phyloP scores from a whole-genome alignment of 2,888 invertebrate genomes.

The Drosophila rubida region DNA sequence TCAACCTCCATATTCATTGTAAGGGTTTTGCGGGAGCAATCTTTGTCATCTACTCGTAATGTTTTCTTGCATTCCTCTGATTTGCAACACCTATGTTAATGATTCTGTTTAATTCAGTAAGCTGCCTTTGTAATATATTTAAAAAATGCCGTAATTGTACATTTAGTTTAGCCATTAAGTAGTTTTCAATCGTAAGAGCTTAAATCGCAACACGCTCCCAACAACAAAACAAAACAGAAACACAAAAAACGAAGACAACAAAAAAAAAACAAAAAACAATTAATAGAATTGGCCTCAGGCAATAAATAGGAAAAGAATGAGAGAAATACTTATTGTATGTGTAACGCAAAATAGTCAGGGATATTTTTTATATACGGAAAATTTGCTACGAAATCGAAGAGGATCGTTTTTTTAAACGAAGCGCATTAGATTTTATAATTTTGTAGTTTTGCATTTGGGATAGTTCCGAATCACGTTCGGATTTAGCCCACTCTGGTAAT shows the following conservation, averaged over 20 bases:
- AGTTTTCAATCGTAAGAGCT: constrained; percentile 70
- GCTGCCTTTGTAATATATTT: constrained; percentile 77
- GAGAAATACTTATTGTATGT: constrained; percentile 31
- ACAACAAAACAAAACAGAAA: constrained; percentile 29
- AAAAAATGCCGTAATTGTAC: constrained; percentile 65
- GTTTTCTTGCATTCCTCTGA: constrained; percentile 51
- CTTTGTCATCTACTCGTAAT: constrained; percentile 13
- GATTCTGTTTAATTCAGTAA: constrained; percentile 41
- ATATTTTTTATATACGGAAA: constrained; percentile 74
- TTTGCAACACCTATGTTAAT: constrained; percentile 44
- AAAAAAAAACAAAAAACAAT: constrained; percentile 24
- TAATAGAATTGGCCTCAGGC: constrained; percentile 69
- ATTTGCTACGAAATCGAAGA: constrained; percentile 58
- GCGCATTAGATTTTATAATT: constrained; percentile 56
- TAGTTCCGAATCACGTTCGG: constrained; percentile 17
- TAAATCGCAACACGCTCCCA: constrained; percentile 59
- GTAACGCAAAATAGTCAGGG: constrained; percentile 73
- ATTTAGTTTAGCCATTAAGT: constrained; percentile 55
- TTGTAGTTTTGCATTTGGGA: constrained; percentile 51
- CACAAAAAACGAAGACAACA: constrained; percentile 18
- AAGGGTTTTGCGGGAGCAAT: constrained; percentile 53
- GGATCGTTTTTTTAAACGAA: constrained; percentile 49
- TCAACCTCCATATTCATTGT: constrained; percentile 42
- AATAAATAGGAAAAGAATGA: constrained; percentile 33
- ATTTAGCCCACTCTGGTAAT: constrained; percentile 29